A percentile compares a stretch with the other conserved stretches of the same genome.
These are phyloP conservation scores for Platynereis dumerilii DNA, from an alignment of 2,888 invertebrate genomes.

Conservation along the genomic window DNA sequence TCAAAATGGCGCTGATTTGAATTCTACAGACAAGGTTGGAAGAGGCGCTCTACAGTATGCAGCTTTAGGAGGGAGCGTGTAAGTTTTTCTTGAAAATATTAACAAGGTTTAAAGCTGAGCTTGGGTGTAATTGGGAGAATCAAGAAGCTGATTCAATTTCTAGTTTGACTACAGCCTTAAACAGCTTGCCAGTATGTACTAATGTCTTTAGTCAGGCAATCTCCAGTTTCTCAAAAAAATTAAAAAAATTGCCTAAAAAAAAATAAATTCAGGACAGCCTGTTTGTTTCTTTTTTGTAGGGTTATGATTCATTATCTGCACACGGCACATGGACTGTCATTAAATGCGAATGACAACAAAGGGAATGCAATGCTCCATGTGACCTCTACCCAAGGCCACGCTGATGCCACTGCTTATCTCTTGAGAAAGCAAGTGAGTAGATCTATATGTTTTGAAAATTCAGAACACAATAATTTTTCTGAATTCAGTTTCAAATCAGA, in stretches of 20 bases:
- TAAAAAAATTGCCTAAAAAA: too few species aligned
- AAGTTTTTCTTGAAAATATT: conserved; percentile 43
- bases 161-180: too few species aligned
- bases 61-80: conserved; percentile 58
- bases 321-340: conserved; percentile 41
- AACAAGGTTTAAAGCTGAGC: too few species aligned
- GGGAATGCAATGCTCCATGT: conserved; percentile 52
- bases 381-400: conserved; percentile 50
- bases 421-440: conserved; percentile 49
- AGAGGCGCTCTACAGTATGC: conserved; percentile 52
- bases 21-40: conserved; percentile 48
- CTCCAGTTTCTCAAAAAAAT: too few species aligned
- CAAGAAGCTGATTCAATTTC: too few species aligned
- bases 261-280: too few species aligned
- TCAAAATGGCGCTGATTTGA: conserved; percentile 48
- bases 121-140: too few species aligned
- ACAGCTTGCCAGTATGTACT: too few species aligned
- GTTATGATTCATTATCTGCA: conserved; percentile 42
- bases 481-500: too few species aligned
- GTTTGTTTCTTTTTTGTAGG: not conserved
- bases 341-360: conserved; percentile 43
- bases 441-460: too few species aligned
- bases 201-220: too few species aligned
- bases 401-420: conserved; percentile 53
- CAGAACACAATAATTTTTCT: too few species aligned